Evolutionary conservation across 2,888 invertebrate genomes (phyloP).

Genomic region (Oscheius myriophilus): DNA sequence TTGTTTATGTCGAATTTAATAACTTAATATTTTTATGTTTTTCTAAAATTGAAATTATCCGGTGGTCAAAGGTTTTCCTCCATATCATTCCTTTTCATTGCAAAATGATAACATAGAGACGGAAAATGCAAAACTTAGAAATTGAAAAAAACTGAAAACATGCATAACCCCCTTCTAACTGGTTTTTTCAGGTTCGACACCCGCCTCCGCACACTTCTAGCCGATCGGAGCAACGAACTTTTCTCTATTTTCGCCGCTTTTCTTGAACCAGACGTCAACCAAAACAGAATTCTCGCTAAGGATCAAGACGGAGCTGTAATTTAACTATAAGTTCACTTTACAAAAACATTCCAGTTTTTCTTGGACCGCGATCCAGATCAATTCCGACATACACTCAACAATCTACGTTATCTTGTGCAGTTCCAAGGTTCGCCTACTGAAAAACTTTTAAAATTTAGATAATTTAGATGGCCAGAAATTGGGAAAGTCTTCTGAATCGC

Average conservation of each 20-base stretch:
- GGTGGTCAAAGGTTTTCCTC: no score
- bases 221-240: slow-evolving; percentile 20
- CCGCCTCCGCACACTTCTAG: slow-evolving; percentile 24
- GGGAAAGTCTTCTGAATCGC: no score
- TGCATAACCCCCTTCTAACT: not conserved
- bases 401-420: slow-evolving; percentile 22
- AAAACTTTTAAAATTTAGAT: no score
- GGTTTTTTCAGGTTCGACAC: slow-evolving; percentile 29
- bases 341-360: slow-evolving; percentile 14
- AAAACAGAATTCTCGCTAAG: not conserved
- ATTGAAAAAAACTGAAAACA: no score
- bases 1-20: no score
- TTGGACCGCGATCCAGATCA: slow-evolving; percentile 26
- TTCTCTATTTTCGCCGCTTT: slow-evolving; percentile 9
- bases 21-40: no score
- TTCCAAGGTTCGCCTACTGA: not conserved
- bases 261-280: not conserved
- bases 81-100: no score
- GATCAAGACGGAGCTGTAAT: slow-evolving; percentile 22
- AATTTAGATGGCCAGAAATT: no score
- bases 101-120: no score
- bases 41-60: no score
- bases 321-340: not conserved
- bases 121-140: no score
- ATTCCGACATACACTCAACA: slow-evolving; percentile 19